Evolutionary conservation across 2,113 vertebrate genomes (phyloP).

Genomic region (Eretmochelys imbricata): DNA sequence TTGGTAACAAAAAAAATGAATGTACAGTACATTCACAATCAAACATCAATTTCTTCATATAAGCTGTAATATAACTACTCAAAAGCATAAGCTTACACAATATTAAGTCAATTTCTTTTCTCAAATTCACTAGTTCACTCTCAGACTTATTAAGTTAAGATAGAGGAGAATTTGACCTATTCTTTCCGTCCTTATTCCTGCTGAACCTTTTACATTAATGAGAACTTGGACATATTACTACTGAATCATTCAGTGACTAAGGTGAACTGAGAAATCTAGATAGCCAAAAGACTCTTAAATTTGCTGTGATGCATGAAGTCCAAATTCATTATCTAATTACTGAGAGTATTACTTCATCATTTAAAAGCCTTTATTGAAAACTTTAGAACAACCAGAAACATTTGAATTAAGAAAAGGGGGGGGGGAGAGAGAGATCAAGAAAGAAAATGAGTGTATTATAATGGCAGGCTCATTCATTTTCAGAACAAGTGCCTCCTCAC

Average conservation of each 20-base stretch:
- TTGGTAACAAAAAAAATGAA: background rate
- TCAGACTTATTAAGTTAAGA: conserved; percentile 23
- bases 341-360: conserved; percentile 1
- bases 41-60: background rate
- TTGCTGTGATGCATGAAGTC: background rate
- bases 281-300: conserved; percentile 21
- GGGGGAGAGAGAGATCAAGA: conserved; percentile 45
- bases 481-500: conserved; percentile 30
- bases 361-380: conserved; percentile 49
- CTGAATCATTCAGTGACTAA: background rate
- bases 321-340: background rate
- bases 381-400: conserved; percentile 10
- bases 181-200: background rate
- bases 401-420: background rate
- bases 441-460: conserved; percentile 48
- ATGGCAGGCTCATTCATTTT: conserved; percentile 49
- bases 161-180: background rate
- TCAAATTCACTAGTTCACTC: background rate
- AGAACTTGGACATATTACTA: conserved; percentile 13
- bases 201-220: conserved; percentile 1
- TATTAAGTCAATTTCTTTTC: conserved; percentile 51
- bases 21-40: background rate
- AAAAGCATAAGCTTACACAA: conserved; percentile 19
- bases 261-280: conserved; percentile 16
- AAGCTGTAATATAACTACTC: background rate